Percentiles rank a stretch among this genome's conserved stretches.
Conservation (phyloP, 2,888 invertebrate species). For the Dendrolimus pini region DNA sequence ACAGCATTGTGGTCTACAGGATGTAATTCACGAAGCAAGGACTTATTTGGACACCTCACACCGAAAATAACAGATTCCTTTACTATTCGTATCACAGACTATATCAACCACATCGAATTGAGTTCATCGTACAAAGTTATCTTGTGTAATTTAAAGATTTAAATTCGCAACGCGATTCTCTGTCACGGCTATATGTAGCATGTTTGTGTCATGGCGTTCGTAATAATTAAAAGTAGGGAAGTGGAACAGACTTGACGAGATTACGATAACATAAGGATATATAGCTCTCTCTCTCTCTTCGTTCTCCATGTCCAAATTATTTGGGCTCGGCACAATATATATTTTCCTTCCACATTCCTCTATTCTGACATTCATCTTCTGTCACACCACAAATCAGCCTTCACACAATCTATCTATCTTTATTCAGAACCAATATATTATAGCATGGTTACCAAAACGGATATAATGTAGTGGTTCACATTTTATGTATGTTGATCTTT, state of each 20-base stretch:
- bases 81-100: neutral
- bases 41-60: neutral
- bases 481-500: no score
- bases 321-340: no score
- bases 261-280: neutral
- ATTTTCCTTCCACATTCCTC: no score
- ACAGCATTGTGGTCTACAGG: neutral
- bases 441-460: no score
- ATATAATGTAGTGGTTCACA: no score
- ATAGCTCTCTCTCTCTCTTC: no score
- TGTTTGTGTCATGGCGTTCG: neutral
- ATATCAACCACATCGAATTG: neutral
- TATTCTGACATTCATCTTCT: no score
- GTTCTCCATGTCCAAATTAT: no score
- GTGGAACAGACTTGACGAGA: neutral
- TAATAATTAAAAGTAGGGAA: neutral
- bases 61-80: neutral
- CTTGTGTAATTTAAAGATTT: neutral
- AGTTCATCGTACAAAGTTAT: neutral
- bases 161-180: conserved; percentile 1
- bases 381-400: no score
- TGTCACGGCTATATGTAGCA: neutral
- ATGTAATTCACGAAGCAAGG: neutral
- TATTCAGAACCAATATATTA: no score
- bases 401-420: no score